These are phyloP conservation scores for Semibalanus balanoides DNA, from an alignment of 1,140 invertebrate species.

Conservation along the genomic window DNA sequence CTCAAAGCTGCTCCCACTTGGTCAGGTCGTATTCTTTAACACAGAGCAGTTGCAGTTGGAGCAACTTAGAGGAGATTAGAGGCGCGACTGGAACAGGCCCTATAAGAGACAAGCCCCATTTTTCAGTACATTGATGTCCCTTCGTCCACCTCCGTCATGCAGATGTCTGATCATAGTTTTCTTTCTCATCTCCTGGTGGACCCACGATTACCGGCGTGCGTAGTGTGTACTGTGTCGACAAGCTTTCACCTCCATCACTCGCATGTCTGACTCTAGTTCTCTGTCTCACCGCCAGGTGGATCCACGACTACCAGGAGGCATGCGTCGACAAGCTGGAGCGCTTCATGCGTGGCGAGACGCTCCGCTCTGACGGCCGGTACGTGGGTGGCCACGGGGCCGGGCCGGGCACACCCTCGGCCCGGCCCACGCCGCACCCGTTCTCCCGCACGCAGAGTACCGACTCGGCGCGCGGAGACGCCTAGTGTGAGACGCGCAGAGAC, in stretches of 20 bases:
- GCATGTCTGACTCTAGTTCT: background rate
- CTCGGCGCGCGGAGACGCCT: background rate
- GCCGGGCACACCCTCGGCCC: background rate
- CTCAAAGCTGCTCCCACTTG: too few relatives aligned
- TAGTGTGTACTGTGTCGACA: too few relatives aligned
- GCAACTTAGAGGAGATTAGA: too few relatives aligned
- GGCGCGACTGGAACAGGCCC: too few relatives aligned
- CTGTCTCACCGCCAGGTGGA: constrained; percentile 51
- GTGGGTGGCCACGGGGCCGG: background rate
- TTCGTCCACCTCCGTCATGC: too few relatives aligned
- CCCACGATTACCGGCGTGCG: too few relatives aligned
- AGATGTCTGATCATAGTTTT: too few relatives aligned
- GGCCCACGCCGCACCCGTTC: background rate
- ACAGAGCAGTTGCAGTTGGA: too few relatives aligned
- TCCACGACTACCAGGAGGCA: constrained; percentile 98
- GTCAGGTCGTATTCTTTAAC: too few relatives aligned
- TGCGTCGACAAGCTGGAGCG: constrained; percentile 94
- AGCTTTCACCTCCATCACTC: background rate
- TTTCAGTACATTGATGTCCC: too few relatives aligned
- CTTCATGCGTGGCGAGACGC: constrained; percentile 36
- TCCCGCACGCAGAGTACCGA: background rate
- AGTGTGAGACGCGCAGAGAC: background rate
- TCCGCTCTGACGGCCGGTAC: background rate
- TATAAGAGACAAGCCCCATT: too few relatives aligned
- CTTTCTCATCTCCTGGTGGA: too few relatives aligned